Conservation (phyloP, 2,888 invertebrate species). For the Caenorhabditis wallacei region DNA sequence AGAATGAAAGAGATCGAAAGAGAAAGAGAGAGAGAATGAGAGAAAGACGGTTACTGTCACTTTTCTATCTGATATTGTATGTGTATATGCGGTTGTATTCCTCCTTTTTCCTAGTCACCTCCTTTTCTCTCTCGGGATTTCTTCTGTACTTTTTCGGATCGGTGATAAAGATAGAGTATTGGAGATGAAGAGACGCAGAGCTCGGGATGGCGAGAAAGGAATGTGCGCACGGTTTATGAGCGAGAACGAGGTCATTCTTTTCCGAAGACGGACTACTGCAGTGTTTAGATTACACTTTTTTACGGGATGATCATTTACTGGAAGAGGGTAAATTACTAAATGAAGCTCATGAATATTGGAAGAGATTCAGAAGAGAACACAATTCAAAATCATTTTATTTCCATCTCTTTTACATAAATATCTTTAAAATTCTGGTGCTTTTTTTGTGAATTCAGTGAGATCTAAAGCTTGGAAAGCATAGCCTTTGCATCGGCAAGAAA, state of each 20-base stretch:
- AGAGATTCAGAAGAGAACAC: no score
- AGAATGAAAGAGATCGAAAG: conserved; percentile 24
- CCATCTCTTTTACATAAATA: no score
- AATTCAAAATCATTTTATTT: no score
- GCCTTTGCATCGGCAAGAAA: conserved; percentile 66
- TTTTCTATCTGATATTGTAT: conserved; percentile 61
- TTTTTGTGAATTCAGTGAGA: no score
- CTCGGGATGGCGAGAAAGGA: conserved; percentile 49
- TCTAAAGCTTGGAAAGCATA: conserved; percentile 70
- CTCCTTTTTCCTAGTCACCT: conserved; percentile 1
- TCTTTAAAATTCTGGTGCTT: no score
- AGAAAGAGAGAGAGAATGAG: conserved; percentile 16
- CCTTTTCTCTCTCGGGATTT: conserved; percentile 9
- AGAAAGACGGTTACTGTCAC: conserved; percentile 55
- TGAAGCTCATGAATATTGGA: no score
- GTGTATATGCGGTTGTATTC: conserved; percentile 15
- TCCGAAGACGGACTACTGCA: conserved; percentile 53
- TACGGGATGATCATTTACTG: conserved; percentile 34
- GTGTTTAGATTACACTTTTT: conserved; percentile 61
- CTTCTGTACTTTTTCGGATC: conserved; percentile 47
- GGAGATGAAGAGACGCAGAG: conserved; percentile 29
- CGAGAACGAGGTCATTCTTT: conserved; percentile 58
- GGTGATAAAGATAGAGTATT: conserved; percentile 52
- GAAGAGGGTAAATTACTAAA: neutral
- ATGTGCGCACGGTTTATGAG: conserved; percentile 61